Conservation (phyloP, 2,888 invertebrate genomes). For the Hipparchia semele region DNA sequence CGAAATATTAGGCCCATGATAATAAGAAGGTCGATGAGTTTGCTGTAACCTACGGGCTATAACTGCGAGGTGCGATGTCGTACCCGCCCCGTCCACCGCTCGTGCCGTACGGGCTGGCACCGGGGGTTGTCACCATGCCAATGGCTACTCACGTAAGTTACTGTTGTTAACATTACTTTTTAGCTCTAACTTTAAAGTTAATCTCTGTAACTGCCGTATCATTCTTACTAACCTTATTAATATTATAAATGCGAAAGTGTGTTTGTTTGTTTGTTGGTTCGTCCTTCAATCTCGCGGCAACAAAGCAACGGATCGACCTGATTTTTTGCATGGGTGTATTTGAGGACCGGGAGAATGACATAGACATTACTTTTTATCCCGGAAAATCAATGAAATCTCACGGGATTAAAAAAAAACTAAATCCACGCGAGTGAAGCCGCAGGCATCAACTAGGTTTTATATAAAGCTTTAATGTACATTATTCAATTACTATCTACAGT, state of each 20-base stretch:
- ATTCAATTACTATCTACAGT: too few relatives aligned
- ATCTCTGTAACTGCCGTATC: slow-evolving; percentile 19
- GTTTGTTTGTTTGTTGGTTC: neutral
- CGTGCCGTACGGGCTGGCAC: slow-evolving; percentile 88
- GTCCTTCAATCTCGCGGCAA: too few relatives aligned
- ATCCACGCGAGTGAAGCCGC: too few relatives aligned
- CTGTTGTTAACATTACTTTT: neutral
- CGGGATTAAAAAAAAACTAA: too few relatives aligned
- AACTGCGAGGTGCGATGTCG: slow-evolving; percentile 85
- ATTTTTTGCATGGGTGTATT: too few relatives aligned
- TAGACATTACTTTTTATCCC: too few relatives aligned
- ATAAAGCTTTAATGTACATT: too few relatives aligned
- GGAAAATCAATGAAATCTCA: too few relatives aligned
- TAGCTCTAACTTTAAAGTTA: neutral
- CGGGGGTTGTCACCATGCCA: slow-evolving; percentile 89
- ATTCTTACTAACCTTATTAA: neutral
- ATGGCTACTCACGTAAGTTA: slow-evolving; percentile 88
- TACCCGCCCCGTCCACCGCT: slow-evolving; percentile 94
- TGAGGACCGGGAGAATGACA: too few relatives aligned
- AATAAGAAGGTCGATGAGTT: slow-evolving; percentile 42
- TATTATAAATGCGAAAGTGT: too few relatives aligned
- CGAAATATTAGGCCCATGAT: slow-evolving; percentile 23
- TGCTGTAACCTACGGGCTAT: slow-evolving; percentile 34
- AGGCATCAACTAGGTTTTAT: too few relatives aligned
- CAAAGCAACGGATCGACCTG: too few relatives aligned